Evolutionary conservation across 2,113 vertebrate species (phyloP), one percentile per base, ranked within the genome.

Genomic region (Xiphophorus hellerii): DNA sequence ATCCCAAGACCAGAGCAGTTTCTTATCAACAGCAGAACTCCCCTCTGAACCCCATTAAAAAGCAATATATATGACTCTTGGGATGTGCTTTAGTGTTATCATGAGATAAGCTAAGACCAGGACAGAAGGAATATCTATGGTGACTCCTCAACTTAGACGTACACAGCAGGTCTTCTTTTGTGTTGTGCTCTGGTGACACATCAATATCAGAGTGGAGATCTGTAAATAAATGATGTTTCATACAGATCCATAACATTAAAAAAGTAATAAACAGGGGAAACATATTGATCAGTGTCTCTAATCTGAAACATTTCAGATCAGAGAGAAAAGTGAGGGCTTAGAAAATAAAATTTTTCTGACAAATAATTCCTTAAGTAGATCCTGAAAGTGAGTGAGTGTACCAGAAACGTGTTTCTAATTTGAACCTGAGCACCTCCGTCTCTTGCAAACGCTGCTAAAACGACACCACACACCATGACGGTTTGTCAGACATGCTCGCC

Each of bases 1-100:
- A 86, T 78, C 84, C 76, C 66, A 62, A 66, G 51, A 81, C 78
- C 67, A 83, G 73, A 69, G 75, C 83, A 74, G 85, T 60, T 82
- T 89, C 87, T 88, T 81, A 86, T 90, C 88, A 87, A 78, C 79
- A n/a, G 61, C 29, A 44, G 84, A 87, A 84, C 74, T 86, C 74
- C 69, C 54, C 75, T 88, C 80, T 70, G 74, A 84, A 83, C 78
- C 74, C 60, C 80, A 79, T 80, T 85, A 79, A 89, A 85, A 90
- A 78, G 70, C 77, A 88, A 88, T 88, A 88, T 90, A 82, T 76
- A 74, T 75, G 82, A 79, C 71, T 62, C 67, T 72, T 74, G 39
- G 64, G 71, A 37, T 51, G 62, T 79, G 86, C 86, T 85, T 83
- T 88, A 84, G 72, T 84, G 86, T 85, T 86, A 86, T 86, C 81